Base-by-base conservation (phyloP, 2,113 vertebrate genomes). In the Lepisosteus osseus region DNA sequence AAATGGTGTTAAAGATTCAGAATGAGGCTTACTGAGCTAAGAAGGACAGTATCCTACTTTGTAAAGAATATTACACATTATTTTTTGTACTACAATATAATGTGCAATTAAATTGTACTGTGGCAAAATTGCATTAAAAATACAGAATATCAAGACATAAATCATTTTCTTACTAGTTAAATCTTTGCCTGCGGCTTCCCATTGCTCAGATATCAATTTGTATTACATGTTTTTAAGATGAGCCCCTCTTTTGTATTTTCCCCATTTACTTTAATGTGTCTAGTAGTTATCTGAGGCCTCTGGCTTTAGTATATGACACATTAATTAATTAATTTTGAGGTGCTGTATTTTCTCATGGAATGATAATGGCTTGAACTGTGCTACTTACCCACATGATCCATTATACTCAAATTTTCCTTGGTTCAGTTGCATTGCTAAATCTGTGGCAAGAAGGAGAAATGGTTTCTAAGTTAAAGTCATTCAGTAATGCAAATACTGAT, bases 391-490 rank as follows among this genome's bases (percentile, higher is more conserved):
- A 13, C 95, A 98, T 0, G 96, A 96, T 83, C 97, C 96, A 82
- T 99, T 99, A 87, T 99, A 99, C 83, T 99, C 97, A 84, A 94
- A 99, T 93, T 99, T 99, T 17, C 97, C 97, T 90, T 97, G 97
- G 90, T 99, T 99, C 90, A 99, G 74, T 81, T 99, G 97, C 97
- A 99, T 99, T 74, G 97, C 95, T 89, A 99, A 90, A 94, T 99
- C 97, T 99, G 92, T 85, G 65, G 84, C 77, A 82, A 83, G 61
- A 87, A 41, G 17, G 42, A 79, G 44, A 69, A 70, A 65, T 62
- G 41, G 47, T 42, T 72, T 41, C 11, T 29, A 51, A 51, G 47
- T 51, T 51, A 5, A 51, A 51, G 5, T 51, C 47, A 51, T 5
- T 6, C 47, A 51, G 9, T 51, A 51, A 9, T 51, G 47, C 47